phyloP scores from a whole-genome alignment of 1,140 invertebrate genomes.

The Brachionus paranguensis region DNA sequence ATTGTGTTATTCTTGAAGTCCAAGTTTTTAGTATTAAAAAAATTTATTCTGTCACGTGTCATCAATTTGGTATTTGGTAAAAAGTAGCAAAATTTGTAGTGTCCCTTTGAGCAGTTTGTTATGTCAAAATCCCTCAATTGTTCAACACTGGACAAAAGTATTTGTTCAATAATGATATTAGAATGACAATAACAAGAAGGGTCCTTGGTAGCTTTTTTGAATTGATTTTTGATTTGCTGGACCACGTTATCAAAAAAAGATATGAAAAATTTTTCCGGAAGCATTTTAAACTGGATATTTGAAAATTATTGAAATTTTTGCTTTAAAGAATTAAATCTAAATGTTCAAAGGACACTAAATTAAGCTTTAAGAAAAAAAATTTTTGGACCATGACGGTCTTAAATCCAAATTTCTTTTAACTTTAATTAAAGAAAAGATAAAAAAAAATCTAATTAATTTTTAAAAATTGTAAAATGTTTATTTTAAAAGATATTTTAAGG shows the following conservation, averaged over 20 bases:
- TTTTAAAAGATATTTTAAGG: no score
- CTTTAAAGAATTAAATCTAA: no score
- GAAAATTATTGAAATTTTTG: no score
- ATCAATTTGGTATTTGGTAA: neutral
- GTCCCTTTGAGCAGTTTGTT: neutral
- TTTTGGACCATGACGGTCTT: no score
- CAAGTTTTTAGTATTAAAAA: neutral
- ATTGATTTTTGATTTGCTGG: neutral
- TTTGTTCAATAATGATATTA: neutral
- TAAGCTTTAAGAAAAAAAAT: no score
- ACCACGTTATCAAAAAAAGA: neutral
- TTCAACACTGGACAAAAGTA: neutral
- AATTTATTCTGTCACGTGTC: neutral
- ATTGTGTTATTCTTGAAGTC: neutral
- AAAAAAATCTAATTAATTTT: no score
- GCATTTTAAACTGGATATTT: neutral
- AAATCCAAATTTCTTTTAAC: no score
- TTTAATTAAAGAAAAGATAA: no score
- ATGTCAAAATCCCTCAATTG: neutral
- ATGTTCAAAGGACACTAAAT: no score
- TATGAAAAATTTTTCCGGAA: neutral
- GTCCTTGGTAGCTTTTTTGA: neutral
- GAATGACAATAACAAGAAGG: neutral
- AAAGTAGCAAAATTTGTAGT: neutral
- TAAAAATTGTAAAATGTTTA: no score